Base-by-base conservation (phyloP, 2,113 vertebrate genomes). In the Lophius piscatorius region DNA sequence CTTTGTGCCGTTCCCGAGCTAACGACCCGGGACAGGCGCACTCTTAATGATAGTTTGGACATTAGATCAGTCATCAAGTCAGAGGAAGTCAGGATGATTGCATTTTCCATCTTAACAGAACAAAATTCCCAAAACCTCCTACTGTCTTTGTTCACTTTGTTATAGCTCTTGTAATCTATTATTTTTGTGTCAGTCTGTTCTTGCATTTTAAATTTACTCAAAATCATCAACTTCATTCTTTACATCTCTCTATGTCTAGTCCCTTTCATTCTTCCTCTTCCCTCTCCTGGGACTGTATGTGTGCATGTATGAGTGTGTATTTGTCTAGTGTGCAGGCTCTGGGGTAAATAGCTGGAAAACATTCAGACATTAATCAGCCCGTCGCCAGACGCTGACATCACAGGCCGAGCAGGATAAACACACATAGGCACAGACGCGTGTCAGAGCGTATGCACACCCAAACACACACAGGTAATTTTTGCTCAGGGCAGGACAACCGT, bases 381-480 rank as follows among this genome's bases (percentile, higher is more conserved):
- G 81, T 62, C 80, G 84, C 72, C 81, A 91, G 90, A 90, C 83
- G 39, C 74, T 91, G 90, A 91, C 88, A 87, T 91, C 87, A 88
- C 78, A 83, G 70, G 48, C 49, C 48, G 13, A 22, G 31, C 47
- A 66, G 81, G 61, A 83, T 82, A 91, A 90, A 88, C 72, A 59
- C 74, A 60, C 56, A 0, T 34, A 46, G 34, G 47, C 63, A 47
- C 49, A 55, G 57, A 39, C 11, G 18, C 4, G 7, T 17, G 40
- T 31, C n/a, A 2, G 6, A 28, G 31, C 39, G 6, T 26, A 13
- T 52, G 18, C 26, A 57, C 48, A 21, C 60, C 26, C 56, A 55
- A n/a, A n/a, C 60, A 21, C 38, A 28, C 64, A 9, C 40, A 73
- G 59, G 63, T 78, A 33, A 35, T 13, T 50, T 46, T 50, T 36